phyloP scores from a whole-genome alignment of 2,797 vertebrate genomes.

The Coranthus polyacanthus region DNA sequence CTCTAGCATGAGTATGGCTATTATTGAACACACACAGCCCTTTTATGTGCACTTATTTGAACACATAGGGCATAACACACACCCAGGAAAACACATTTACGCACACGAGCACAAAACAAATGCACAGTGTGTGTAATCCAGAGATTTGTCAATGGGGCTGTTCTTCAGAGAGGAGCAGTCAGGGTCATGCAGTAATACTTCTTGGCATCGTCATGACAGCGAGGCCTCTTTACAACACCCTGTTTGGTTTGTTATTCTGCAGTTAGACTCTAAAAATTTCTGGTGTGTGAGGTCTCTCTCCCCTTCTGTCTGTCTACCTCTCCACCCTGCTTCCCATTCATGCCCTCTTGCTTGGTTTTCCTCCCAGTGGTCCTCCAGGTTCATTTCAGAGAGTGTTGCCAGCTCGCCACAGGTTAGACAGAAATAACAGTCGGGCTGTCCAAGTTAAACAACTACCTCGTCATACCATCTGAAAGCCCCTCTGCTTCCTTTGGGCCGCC shows the following conservation, averaged over 20 bases:
- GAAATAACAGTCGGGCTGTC: conserved; percentile 65
- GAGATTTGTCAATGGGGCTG: conserved; percentile 16
- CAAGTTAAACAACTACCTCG: conserved; percentile 67
- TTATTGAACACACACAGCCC: background rate
- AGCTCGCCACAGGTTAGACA: conserved; percentile 63
- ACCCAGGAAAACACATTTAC: conserved; percentile 9
- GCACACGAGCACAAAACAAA: conserved; percentile 4
- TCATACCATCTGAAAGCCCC: conserved; percentile 64
- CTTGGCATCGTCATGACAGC: conserved; percentile 17
- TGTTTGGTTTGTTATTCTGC: conserved; percentile 48
- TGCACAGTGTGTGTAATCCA: conserved; percentile 7
- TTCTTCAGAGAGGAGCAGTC: conserved; percentile 28
- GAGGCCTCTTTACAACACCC: conserved; percentile 31
- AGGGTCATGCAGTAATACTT: background rate
- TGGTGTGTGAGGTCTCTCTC: conserved; percentile 42
- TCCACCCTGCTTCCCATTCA: conserved; percentile 54
- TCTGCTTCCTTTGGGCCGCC: conserved; percentile 56
- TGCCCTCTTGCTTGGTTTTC: conserved; percentile 42
- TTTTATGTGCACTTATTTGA: conserved; percentile 11
- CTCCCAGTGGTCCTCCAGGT: conserved; percentile 45
- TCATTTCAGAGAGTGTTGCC: conserved; percentile 40
- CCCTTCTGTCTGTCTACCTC: conserved; percentile 16
- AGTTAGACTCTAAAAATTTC: conserved; percentile 38
- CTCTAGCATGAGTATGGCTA: too few species aligned
- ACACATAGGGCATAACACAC: conserved; percentile 1